Conservation (phyloP, 2,113 vertebrate species). For the Ageneiosus marmoratus region DNA sequence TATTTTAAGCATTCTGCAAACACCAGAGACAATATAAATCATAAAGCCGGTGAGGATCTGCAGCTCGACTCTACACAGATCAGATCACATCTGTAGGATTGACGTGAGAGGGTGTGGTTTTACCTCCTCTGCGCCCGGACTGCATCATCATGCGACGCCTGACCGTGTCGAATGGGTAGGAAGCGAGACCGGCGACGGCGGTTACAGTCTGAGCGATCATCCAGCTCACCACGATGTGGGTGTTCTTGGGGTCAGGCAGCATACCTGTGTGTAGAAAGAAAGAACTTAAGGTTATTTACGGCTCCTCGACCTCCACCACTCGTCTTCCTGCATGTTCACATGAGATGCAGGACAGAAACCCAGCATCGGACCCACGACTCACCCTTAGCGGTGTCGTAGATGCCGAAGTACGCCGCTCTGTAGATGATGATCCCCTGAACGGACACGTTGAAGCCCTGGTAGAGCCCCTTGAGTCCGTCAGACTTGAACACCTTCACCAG, state of each 20-base stretch:
- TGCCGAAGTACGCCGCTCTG: slow-evolving; percentile 91
- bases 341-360: not conserved
- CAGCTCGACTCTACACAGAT: too few relatives aligned
- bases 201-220: slow-evolving; percentile 91
- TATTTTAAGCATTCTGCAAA: too few relatives aligned
- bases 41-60: too few relatives aligned
- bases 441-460: slow-evolving; percentile 89
- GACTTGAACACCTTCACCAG: slow-evolving; percentile 80
- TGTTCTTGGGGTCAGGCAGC: slow-evolving; percentile 91
- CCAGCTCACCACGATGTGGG: slow-evolving; percentile 90
- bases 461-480: slow-evolving; percentile 77
- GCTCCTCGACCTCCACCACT: not conserved
- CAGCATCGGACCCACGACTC: slow-evolving; percentile 22
- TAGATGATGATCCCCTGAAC: slow-evolving; percentile 97
- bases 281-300: not conserved
- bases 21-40: too few relatives aligned
- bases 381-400: slow-evolving; percentile 94
- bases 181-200: slow-evolving; percentile 81
- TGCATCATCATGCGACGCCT: slow-evolving; percentile 97
- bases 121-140: slow-evolving; percentile 91
- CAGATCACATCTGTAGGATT: too few relatives aligned
- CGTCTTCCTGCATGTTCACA: not conserved
- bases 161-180: slow-evolving; percentile 93
- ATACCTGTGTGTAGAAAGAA: slow-evolving; percentile 75
- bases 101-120: too few relatives aligned